Percentiles rank a stretch among this genome's conserved stretches.
These are phyloP conservation scores for Thamnophis elegans DNA, from an alignment of 2,797 vertebrate species.

Conservation along the genomic window DNA sequence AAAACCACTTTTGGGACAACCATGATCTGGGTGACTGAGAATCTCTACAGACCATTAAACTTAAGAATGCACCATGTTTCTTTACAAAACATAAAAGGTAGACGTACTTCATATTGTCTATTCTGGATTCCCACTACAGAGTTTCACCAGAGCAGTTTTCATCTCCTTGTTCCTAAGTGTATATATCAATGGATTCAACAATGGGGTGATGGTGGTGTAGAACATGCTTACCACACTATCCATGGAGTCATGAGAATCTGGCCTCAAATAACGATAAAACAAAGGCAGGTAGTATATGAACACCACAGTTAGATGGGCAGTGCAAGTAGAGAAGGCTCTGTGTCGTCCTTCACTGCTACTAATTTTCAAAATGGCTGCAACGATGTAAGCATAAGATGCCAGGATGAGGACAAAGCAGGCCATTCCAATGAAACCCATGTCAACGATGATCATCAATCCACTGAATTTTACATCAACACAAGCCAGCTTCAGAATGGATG, in stretches of 20 bases:
- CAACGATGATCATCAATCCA: conserved; percentile 36
- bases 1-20: too few relatives aligned
- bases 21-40: too few relatives aligned
- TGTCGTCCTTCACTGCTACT: conserved; percentile 40
- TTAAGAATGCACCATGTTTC: too few relatives aligned
- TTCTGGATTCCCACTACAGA: neutral
- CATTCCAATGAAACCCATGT: conserved; percentile 43
- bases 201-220: conserved; percentile 43
- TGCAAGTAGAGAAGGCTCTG: conserved; percentile 58
- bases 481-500: conserved; percentile 34
- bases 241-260: neutral
- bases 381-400: conserved; percentile 47
- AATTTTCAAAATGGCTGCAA: conserved; percentile 42
- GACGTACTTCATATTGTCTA: neutral
- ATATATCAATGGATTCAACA: conserved; percentile 30
- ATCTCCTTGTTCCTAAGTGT: conserved; percentile 51
- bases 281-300: conserved; percentile 34
- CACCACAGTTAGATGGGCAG: conserved; percentile 45
- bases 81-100: too few relatives aligned
- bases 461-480: conserved; percentile 32
- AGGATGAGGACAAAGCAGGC: conserved; percentile 39
- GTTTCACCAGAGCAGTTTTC: conserved; percentile 23
- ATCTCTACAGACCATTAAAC: too few relatives aligned
- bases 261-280: conserved; percentile 43
- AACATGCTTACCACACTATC: conserved; percentile 34